phyloP scores from a whole-genome alignment of 2,888 invertebrate species.

The Melitaea athalia region DNA sequence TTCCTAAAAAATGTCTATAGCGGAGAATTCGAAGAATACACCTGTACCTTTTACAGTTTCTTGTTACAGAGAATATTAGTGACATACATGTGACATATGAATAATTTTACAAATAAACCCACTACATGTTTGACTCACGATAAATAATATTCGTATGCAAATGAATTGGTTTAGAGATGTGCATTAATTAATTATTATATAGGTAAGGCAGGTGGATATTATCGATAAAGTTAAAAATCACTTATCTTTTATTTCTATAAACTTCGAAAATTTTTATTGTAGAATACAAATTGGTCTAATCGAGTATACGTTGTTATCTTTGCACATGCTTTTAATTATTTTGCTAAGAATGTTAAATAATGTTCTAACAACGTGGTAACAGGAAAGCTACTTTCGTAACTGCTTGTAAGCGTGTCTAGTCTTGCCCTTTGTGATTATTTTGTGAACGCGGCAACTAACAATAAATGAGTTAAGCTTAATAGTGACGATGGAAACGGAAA shows the following conservation, averaged over 20 bases:
- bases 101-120: conserved; percentile 32
- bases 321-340: background rate
- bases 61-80: conserved; percentile 14
- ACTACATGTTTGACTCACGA: conserved; percentile 23
- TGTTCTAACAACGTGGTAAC: background rate
- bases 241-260: conserved; percentile 24
- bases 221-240: conserved; percentile 31
- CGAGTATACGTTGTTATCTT: conserved; percentile 2
- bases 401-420: conserved; percentile 9
- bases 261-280: conserved; percentile 19
- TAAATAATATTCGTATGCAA: conserved; percentile 37
- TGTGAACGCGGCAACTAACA: conserved; percentile 26
- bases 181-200: conserved; percentile 25
- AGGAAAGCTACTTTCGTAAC: conserved; percentile 17
- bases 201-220: conserved; percentile 35
- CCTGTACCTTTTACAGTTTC: conserved; percentile 21
- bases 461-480: conserved; percentile 24
- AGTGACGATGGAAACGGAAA: conserved; percentile 13
- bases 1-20: background rate
- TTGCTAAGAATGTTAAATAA: conserved; percentile 11
- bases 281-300: conserved; percentile 4
- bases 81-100: conserved; percentile 14
- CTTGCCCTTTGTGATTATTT: conserved; percentile 26
- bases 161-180: conserved; percentile 34
- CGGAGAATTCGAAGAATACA: conserved; percentile 14